A percentile compares a stretch with the other conserved stretches of the same genome.
These are phyloP conservation scores for Drosophila leontia DNA, from an alignment of 1,140 invertebrate species.

Conservation along the genomic window DNA sequence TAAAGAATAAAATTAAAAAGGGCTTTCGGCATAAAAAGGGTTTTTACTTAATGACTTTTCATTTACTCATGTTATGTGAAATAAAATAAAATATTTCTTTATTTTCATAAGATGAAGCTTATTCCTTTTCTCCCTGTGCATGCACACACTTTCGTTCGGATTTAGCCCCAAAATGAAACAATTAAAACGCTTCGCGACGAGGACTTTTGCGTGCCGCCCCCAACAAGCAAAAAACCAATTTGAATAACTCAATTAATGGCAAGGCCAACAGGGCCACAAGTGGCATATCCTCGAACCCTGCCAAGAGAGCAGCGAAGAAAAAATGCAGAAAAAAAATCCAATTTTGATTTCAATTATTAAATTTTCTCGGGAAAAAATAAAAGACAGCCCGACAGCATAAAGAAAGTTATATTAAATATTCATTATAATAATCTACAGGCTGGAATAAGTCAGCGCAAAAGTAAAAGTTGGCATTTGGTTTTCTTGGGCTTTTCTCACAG, in stretches of 20 bases:
- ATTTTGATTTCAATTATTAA: constrained; percentile 61
- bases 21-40: too few relatives aligned
- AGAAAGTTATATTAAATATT: constrained; percentile 75
- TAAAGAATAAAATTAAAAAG: too few relatives aligned
- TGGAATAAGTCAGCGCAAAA: constrained; percentile 45
- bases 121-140: not conserved
- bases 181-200: constrained; percentile 54
- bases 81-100: too few relatives aligned
- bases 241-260: constrained; percentile 71
- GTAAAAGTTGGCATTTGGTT: constrained; percentile 59
- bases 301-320: constrained; percentile 23
- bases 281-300: constrained; percentile 26
- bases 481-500: constrained; percentile 28
- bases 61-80: too few relatives aligned
- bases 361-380: constrained; percentile 29
- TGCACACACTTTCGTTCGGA: constrained; percentile 3
- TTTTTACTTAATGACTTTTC: too few relatives aligned
- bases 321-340: constrained; percentile 37
- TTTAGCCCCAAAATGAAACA: constrained; percentile 54
- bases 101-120: too few relatives aligned
- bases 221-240: constrained; percentile 48
- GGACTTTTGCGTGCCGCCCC: constrained; percentile 37
- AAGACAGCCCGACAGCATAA: constrained; percentile 11
- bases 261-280: constrained; percentile 36
- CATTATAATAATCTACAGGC: constrained; percentile 74